These are phyloP conservation scores for Globia sparganii DNA, from an alignment of 2,888 invertebrate species.

Conservation along the genomic window DNA sequence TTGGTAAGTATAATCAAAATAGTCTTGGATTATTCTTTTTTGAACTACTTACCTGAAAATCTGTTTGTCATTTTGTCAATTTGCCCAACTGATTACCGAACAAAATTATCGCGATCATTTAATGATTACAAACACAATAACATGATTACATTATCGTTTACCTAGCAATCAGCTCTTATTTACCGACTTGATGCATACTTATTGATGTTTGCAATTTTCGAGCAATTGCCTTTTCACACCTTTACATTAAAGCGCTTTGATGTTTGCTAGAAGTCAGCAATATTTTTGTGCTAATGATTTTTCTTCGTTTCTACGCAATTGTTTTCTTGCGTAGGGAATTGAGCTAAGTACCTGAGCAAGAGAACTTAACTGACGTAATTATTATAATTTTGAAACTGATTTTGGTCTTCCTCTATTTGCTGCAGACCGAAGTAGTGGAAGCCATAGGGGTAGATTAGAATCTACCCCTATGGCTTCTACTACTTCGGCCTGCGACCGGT, in stretches of 20 bases:
- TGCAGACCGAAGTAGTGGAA: not conserved
- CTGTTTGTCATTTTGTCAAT: slow-evolving; percentile 51
- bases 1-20: not conserved
- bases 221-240: slow-evolving; percentile 82
- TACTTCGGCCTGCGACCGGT: no score
- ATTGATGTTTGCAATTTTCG: slow-evolving; percentile 82
- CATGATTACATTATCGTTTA: slow-evolving; percentile 60
- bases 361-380: not conserved
- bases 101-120: slow-evolving; percentile 52
- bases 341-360: not conserved
- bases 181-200: slow-evolving; percentile 56
- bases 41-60: not conserved
- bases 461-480: no score
- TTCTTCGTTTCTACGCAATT: slow-evolving; percentile 19
- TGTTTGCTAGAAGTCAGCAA: slow-evolving; percentile 61
- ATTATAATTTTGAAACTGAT: not conserved
- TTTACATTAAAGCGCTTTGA: slow-evolving; percentile 70
- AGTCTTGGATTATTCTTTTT: not conserved
- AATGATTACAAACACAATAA: slow-evolving; percentile 62
- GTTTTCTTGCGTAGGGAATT: not conserved
- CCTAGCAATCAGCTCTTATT: slow-evolving; percentile 54
- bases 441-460: no score
- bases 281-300: slow-evolving; percentile 56
- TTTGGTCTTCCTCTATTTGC: not conserved
- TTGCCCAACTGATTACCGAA: slow-evolving; percentile 55